Percentiles rank a stretch among this genome's conserved stretches.
These are phyloP conservation scores for Agrochola litura DNA, from an alignment of 2,888 invertebrate genomes.

Conservation along the genomic window DNA sequence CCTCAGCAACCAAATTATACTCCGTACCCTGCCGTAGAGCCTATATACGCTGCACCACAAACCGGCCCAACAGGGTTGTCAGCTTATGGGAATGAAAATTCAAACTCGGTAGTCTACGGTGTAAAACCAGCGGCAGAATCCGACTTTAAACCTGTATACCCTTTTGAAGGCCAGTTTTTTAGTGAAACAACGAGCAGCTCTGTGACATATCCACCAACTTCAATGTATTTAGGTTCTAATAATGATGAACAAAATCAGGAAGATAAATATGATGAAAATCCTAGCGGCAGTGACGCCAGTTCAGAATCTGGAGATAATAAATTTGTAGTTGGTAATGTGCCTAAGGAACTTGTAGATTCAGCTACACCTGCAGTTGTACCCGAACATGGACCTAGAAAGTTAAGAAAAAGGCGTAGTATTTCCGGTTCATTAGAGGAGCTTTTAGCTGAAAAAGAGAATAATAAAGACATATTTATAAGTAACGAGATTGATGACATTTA, in stretches of 20 bases:
- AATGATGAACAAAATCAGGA: constrained; percentile 78
- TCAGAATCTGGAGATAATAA: constrained; percentile 83
- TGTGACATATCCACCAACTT: constrained; percentile 85
- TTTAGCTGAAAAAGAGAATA: constrained; percentile 79
- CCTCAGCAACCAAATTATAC: constrained; percentile 78
- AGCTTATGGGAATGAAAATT: constrained; percentile 81
- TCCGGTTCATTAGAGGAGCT: constrained; percentile 84
- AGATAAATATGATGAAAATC: constrained; percentile 79
- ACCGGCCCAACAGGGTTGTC: constrained; percentile 80
- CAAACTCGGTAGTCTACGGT: constrained; percentile 86
- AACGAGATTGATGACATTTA: constrained; percentile 87
- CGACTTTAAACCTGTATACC: constrained; percentile 88
- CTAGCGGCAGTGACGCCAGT: constrained; percentile 69
- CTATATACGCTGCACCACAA: constrained; percentile 86
- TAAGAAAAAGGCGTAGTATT: constrained; percentile 81
- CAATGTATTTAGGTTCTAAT: constrained; percentile 87
- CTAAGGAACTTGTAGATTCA: constrained; percentile 90
- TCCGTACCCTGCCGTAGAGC: constrained; percentile 84
- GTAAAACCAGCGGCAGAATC: constrained; percentile 85
- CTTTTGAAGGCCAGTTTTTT: constrained; percentile 85
- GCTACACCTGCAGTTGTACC: constrained; percentile 91
- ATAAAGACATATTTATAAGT: constrained; percentile 85
- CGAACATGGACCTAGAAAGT: constrained; percentile 92
- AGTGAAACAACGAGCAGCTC: constrained; percentile 84
- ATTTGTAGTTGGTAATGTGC: constrained; percentile 92